phyloP scores from a whole-genome alignment of 1,140 invertebrate genomes.

The Venustaconcha ellipsiformis region DNA sequence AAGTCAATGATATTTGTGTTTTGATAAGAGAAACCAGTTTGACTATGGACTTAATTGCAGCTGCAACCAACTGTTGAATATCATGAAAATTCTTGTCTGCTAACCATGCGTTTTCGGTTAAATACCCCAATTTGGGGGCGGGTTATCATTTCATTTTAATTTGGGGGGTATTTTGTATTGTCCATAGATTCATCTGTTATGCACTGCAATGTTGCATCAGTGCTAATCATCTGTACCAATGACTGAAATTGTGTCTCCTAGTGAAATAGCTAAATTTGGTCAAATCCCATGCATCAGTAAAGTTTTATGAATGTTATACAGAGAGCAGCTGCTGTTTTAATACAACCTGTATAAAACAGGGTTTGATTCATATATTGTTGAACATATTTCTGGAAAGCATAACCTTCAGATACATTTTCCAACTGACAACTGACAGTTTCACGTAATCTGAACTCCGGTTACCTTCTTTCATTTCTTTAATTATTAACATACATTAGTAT shows the following conservation, averaged over 20 bases:
- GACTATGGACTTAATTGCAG: not conserved
- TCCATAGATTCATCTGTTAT: not conserved
- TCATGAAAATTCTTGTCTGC: not conserved
- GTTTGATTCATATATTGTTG: too few relatives aligned
- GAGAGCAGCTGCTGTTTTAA: too few relatives aligned
- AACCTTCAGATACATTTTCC: too few relatives aligned
- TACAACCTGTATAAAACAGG: too few relatives aligned
- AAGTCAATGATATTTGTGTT: not conserved
- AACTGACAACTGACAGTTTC: too few relatives aligned
- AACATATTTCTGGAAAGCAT: too few relatives aligned
- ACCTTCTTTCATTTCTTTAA: too few relatives aligned
- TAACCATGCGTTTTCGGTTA: not conserved
- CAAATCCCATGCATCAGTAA: too few relatives aligned
- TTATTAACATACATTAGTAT: too few relatives aligned
- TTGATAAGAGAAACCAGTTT: not conserved
- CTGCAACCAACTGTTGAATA: slow-evolving; percentile 1
- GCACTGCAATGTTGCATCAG: slow-evolving; percentile 5
- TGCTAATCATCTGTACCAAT: slow-evolving; percentile 1
- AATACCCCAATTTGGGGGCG: not conserved
- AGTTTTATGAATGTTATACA: too few relatives aligned
- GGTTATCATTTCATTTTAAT: not conserved
- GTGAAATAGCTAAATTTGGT: too few relatives aligned
- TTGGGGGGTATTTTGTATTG: slow-evolving; percentile 9
- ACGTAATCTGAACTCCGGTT: too few relatives aligned
- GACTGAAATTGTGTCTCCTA: not conserved